These are phyloP conservation scores for Andricus quercusramuli DNA, from an alignment of 2,888 invertebrate species.

Conservation along the genomic window DNA sequence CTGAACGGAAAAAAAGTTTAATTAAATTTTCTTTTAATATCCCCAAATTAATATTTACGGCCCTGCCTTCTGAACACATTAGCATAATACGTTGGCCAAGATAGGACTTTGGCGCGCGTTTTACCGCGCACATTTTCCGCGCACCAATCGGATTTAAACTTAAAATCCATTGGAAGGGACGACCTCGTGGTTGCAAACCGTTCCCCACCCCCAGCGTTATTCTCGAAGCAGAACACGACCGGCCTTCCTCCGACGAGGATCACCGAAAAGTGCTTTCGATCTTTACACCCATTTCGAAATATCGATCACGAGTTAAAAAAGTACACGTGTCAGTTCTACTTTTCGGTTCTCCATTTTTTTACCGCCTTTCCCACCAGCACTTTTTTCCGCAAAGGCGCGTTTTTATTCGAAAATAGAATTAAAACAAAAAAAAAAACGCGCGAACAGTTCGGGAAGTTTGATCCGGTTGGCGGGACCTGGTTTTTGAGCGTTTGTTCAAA, in stretches of 20 bases:
- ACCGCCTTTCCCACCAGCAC: not conserved
- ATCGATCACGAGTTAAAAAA: not conserved
- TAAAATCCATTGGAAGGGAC: conserved; percentile 61
- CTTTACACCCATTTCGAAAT: conserved; percentile 15
- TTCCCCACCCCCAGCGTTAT: conserved; percentile 36
- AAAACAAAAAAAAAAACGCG: conserved; percentile 2
- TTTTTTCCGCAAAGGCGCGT: not conserved
- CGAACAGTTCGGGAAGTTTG: not conserved
- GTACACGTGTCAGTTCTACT: conserved; percentile 34
- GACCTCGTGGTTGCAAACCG: conserved; percentile 70
- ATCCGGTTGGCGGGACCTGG: conserved; percentile 4
- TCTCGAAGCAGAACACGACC: conserved; percentile 63
- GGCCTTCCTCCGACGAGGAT: conserved; percentile 60
- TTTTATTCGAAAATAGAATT: not conserved
- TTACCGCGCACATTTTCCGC: conserved; percentile 71
- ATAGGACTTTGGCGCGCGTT: conserved; percentile 67
- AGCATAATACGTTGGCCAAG: conserved; percentile 74
- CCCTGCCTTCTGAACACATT: conserved; percentile 49
- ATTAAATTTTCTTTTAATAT: not conserved
- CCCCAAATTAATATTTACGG: not conserved
- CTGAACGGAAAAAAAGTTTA: too few species aligned
- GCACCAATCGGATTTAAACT: conserved; percentile 76
- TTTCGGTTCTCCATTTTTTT: not conserved
- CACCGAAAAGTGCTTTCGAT: conserved; percentile 2
- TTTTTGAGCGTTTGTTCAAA: conserved; percentile 1